These are phyloP conservation scores for Clinocottus analis DNA, from an alignment of 2,113 vertebrate species.

Conservation along the genomic window DNA sequence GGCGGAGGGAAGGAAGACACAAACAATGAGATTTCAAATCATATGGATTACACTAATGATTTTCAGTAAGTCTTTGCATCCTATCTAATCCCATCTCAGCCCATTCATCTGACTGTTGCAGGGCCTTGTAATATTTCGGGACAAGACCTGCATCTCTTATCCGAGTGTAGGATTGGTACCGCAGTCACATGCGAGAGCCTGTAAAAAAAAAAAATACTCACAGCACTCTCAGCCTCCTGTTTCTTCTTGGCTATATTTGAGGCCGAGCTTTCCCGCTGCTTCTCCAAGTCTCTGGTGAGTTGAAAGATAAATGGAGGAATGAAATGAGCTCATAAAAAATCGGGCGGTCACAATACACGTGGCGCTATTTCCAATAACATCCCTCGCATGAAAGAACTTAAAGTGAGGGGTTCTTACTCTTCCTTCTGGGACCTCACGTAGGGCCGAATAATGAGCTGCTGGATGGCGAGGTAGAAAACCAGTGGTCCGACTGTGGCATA, in stretches of 20 bases:
- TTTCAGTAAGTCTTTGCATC: conserved; percentile 28
- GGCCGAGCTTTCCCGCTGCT: conserved; percentile 91
- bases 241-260: conserved; percentile 91
- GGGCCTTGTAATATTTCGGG: conserved; percentile 20
- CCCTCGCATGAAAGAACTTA: conserved; percentile 39
- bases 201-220: conserved; percentile 82
- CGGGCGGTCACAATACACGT: conserved; percentile 35
- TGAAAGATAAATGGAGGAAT: conserved; percentile 56
- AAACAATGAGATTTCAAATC: conserved; percentile 40
- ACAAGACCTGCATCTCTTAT: conserved; percentile 17
- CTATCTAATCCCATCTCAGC: conserved; percentile 43
- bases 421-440: conserved; percentile 95
- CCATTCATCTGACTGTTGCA: background rate
- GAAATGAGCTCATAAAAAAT: conserved; percentile 59
- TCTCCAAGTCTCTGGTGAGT: conserved; percentile 91
- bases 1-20: conserved; percentile 24
- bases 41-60: conserved; percentile 35
- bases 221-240: conserved; percentile 95
- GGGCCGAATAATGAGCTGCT: conserved; percentile 93
- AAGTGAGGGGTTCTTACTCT: conserved; percentile 85
- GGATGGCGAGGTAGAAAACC: conserved; percentile 93
- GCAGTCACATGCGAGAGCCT: conserved; percentile 1
- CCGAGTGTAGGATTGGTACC: background rate
- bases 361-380: conserved; percentile 36
- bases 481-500: conserved; percentile 97